Conservation (phyloP, 2,113 vertebrate genomes). For the Cyanocitta stelleri region DNA sequence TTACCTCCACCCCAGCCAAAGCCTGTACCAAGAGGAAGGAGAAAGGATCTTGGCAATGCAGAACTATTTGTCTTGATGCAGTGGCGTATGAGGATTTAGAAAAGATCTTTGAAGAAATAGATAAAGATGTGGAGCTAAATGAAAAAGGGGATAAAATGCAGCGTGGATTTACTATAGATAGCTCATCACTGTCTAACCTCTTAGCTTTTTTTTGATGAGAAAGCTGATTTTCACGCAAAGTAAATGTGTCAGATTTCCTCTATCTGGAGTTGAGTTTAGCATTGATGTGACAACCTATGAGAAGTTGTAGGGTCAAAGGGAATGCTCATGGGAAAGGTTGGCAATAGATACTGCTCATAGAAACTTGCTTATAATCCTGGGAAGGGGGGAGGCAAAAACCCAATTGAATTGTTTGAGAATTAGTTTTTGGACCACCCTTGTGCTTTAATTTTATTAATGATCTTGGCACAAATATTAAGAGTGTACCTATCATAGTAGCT, state of each 20-base stretch:
- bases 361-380: neutral
- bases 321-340: neutral
- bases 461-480: neutral
- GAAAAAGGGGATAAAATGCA: conserved; percentile 43
- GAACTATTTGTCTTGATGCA: neutral
- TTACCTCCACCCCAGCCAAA: neutral
- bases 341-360: neutral
- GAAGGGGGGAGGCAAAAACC: neutral
- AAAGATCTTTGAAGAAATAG: conserved; percentile 5
- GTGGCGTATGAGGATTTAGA: neutral
- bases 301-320: conserved; percentile 19
- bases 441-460: neutral
- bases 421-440: neutral
- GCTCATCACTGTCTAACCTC: conserved; percentile 32
- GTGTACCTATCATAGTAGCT: neutral
- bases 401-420: neutral
- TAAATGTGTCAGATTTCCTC: conserved; percentile 25
- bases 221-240: conserved; percentile 29
- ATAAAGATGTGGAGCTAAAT: conserved; percentile 32
- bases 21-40: neutral
- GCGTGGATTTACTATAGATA: neutral
- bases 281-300: conserved; percentile 12
- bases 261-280: conserved; percentile 19
- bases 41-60: neutral
- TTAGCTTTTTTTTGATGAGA: conserved; percentile 14